phyloP scores from a whole-genome alignment of 2,113 vertebrate genomes.

The Takifugu flavidus region DNA sequence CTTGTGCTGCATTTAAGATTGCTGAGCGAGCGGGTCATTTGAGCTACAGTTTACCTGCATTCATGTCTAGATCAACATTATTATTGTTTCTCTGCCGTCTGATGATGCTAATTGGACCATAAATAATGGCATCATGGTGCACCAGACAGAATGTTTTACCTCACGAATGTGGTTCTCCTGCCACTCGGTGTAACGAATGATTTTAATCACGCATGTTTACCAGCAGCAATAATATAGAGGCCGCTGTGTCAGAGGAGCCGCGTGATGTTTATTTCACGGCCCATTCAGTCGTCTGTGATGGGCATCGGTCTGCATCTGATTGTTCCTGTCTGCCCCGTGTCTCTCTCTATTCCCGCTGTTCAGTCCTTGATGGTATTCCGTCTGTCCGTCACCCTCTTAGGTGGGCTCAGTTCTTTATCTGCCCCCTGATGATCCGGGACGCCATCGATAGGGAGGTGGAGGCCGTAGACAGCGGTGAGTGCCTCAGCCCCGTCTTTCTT shows the following conservation, averaged over 20 bases:
- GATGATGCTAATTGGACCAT: neutral
- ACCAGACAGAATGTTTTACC: neutral
- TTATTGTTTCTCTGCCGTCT: neutral
- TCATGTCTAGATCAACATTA: neutral
- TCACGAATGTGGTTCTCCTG: neutral
- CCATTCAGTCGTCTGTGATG: constrained; percentile 3
- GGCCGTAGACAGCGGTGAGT: constrained; percentile 95
- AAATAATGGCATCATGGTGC: neutral
- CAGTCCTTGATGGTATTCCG: constrained; percentile 9
- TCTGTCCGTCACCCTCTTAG: constrained; percentile 60
- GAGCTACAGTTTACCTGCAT: neutral
- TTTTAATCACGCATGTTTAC: too few relatives aligned
- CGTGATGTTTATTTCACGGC: neutral
- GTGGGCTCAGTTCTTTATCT: constrained; percentile 98
- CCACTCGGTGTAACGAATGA: too few relatives aligned
- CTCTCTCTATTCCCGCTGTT: neutral
- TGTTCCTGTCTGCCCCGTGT: constrained; percentile 19
- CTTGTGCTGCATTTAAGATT: too few relatives aligned
- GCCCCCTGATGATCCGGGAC: constrained; percentile 94
- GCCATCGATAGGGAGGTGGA: constrained; percentile 96
- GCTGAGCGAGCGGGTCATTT: too few relatives aligned
- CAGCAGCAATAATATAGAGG: neutral
- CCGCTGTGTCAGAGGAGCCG: neutral
- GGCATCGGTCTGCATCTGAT: constrained; percentile 19
- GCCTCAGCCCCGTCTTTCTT: neutral